These are phyloP conservation scores for Mormyrus hasselquistii DNA, from an alignment of 2,797 vertebrate species.

Conservation along the genomic window DNA sequence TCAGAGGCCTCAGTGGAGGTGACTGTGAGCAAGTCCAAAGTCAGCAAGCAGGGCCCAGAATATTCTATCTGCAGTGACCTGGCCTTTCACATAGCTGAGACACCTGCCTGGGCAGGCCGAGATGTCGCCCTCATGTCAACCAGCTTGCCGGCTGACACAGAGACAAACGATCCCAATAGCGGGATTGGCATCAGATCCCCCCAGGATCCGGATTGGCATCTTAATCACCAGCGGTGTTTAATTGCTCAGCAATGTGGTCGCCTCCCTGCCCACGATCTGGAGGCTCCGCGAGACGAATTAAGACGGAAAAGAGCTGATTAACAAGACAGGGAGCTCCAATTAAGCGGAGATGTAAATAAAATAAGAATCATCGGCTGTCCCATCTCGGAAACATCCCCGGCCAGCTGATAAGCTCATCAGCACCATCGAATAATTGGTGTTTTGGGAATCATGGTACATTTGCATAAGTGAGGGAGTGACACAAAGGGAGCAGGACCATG, in stretches of 20 bases:
- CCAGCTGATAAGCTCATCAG: not conserved
- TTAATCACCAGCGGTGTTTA: not conserved
- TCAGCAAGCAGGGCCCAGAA: not conserved
- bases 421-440: constrained; percentile 3
- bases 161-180: not conserved
- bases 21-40: not conserved
- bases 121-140: not conserved
- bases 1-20: not conserved
- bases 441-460: not conserved
- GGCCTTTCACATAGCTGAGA: not conserved
- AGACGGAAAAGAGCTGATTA: not conserved
- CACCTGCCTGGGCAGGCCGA: not conserved
- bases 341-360: constrained; percentile 12
- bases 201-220: not conserved
- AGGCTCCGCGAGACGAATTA: not conserved
- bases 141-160: not conserved
- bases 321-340: constrained; percentile 1
- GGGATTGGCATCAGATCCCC: not conserved
- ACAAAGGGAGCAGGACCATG: not conserved
- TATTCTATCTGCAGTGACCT: not conserved
- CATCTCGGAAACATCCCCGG: not conserved
- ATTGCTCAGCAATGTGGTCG: not conserved
- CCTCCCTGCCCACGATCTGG: not conserved
- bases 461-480: not conserved
- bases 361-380: not conserved